Evolutionary conservation across 2,113 vertebrate species (phyloP), one percentile per base, ranked within the genome.

Genomic region (Colinus virginianus): DNA sequence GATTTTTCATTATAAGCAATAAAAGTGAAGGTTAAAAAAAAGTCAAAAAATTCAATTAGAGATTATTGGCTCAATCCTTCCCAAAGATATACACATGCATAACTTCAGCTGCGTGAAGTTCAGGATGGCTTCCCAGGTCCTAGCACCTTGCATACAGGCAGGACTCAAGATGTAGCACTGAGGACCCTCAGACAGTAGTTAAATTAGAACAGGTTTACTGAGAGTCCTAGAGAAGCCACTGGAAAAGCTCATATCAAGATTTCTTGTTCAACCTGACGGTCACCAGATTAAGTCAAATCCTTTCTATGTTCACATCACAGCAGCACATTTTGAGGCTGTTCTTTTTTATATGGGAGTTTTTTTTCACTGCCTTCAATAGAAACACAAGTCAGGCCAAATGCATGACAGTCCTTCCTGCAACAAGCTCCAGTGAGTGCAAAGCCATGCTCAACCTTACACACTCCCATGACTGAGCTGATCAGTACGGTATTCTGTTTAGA

Each of bases 391-490:
- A 5, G 7, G 19, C 38, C 43, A 87, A 75, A 84, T 11, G 15
- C 48, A 21, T 77, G 1, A 81, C 1, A 3, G 45, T 10, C 56
- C 21, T 13, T 70, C 14, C 46, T 67, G 25, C 74, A 72, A 21
- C 2, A 4, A 89, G 42, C 45, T 20, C 40, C 12, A 38, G n/a
- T 5, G 14, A 67, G 58, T 19, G 30, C 30, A 22, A 12, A 80
- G 36, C 15, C 2, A 0, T 55, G 38, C 40, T 20, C 23, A 7
- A 8, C 14, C 84, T 13, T 20, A 74, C 36, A 21, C 36, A 23
- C 13, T 62, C 68, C 46, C 30, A 21, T 0, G 0, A 59, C 45
- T 87, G 62, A 91, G 32, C 8, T 59, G 45, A 53, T 32, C 0
- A 0, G 36, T 76, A 77, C 51, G n/a, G 17, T 11, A 38, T 66